Base-by-base conservation (phyloP, 2,113 vertebrate genomes). In the Mugil cephalus region DNA sequence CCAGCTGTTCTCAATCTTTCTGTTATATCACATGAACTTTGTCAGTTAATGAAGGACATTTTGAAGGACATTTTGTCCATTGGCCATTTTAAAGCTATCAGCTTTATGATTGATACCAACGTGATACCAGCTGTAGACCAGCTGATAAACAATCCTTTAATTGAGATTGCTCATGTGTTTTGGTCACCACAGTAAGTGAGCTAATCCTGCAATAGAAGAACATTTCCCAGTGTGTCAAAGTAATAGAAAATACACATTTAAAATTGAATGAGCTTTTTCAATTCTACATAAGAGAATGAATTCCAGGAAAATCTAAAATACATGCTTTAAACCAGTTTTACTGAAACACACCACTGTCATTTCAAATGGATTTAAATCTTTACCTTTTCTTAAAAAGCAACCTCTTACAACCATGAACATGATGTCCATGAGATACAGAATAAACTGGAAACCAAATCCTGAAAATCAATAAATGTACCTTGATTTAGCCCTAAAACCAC, bases 271-370 rank as follows among this genome's bases (percentile, higher is more conserved):
- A 38, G 18, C 19, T 58, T 21, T 21, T 7, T 36, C 39, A 6
- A 55, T 40, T 58, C 4, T 7, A 54, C 48, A 72, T 30, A 75
- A 70, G 17, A 38, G 10, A 60, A 65, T 11, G 7, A 36, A 42
- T 47, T 34, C 18, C 11, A 8, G 14, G 17, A 21, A 66, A 46
- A 42, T 65, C 24, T 30, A 30, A 30, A 30, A 30, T 30, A 5
- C 5, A 5, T 30, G 24, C 24, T 30, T 30, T 3, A 2, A 30
- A 30, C 24, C 24, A 30, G 24, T 30, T 30, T 30, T 3, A 30
- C 24, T 30, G 24, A 30, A 30, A 30, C 5, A 5, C 24, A 30
- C 5, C 24, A 30, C 24, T 3, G 3, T 3, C 24, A 30, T 30
- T 30, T 30, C 5, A 30, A 30, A 30, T 30, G 24, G 24, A 2